A percentile compares a stretch with the other conserved stretches of the same genome.
Evolutionary conservation across 1,140 invertebrate species (phyloP).

Genomic region (Aphaenogaster rudis): DNA sequence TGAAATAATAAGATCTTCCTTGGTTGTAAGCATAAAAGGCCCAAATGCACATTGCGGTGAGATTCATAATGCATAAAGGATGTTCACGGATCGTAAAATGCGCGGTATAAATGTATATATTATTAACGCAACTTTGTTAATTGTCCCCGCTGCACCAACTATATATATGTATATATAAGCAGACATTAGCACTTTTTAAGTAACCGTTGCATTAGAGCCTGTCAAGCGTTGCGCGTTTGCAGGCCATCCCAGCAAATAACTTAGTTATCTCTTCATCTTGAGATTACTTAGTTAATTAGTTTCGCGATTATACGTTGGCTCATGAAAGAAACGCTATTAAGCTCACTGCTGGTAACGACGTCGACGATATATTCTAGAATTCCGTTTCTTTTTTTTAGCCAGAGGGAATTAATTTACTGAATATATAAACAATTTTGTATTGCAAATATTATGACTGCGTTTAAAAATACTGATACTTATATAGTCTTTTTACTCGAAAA

Average conservation of each 20-base stretch:
- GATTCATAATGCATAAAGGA: conserved; percentile 46
- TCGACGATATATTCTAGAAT: conserved; percentile 51
- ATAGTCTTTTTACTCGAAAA: not conserved
- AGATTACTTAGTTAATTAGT: conserved; percentile 75
- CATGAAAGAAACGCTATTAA: conserved; percentile 71
- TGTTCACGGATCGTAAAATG: conserved; percentile 35
- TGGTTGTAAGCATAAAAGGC: conserved; percentile 9
- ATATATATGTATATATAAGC: not conserved
- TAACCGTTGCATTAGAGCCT: conserved; percentile 35
- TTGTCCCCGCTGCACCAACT: conserved; percentile 9
- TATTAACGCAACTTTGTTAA: conserved; percentile 49
- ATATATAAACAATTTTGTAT: conserved; percentile 11
- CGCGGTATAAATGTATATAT: conserved; percentile 30
- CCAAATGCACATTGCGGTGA: conserved; percentile 4
- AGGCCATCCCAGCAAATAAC: conserved; percentile 52
- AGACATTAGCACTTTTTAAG: conserved; percentile 55
- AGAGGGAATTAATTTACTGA: not conserved
- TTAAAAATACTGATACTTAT: not conserved
- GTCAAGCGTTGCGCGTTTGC: conserved; percentile 52
- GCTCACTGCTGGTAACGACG: conserved; percentile 58
- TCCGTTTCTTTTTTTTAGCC: not conserved
- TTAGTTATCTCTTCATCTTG: conserved; percentile 54
- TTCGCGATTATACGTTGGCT: conserved; percentile 61
- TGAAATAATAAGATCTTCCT: not conserved
- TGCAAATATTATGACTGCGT: not conserved